Percentiles rank a stretch among this genome's conserved stretches.
These are phyloP conservation scores for Zhuqinia jingwanae DNA, from an alignment of 2,888 invertebrate species.

Conservation along the genomic window DNA sequence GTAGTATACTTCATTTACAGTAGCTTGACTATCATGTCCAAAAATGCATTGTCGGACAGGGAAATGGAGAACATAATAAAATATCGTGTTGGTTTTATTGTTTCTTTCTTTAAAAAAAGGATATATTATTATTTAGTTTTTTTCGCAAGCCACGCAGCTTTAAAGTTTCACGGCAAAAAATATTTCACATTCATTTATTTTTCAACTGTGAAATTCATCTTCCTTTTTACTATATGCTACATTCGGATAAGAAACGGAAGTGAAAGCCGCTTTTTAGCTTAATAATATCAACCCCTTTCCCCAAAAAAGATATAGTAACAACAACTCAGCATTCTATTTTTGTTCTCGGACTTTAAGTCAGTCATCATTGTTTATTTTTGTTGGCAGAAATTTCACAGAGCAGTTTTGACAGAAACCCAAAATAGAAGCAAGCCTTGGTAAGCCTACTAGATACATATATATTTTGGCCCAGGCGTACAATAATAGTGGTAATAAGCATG, in stretches of 20 bases:
- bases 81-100: neutral
- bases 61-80: neutral
- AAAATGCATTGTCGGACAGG: too few relatives aligned
- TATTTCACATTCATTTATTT: neutral
- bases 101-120: neutral
- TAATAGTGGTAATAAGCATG: constrained; percentile 31
- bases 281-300: too few relatives aligned
- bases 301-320: too few relatives aligned
- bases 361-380: neutral
- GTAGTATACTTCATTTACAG: too few relatives aligned
- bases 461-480: neutral
- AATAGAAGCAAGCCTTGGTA: too few relatives aligned
- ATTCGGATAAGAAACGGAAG: constrained; percentile 61
- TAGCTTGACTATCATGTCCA: too few relatives aligned
- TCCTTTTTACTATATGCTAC: too few relatives aligned
- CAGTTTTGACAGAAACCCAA: too few relatives aligned
- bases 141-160: constrained; percentile 8
- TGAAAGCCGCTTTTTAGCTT: constrained; percentile 62
- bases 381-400: too few relatives aligned
- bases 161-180: neutral
- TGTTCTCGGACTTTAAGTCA: neutral
- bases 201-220: too few relatives aligned
- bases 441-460: neutral
- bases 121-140: neutral
- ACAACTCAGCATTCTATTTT: too few relatives aligned